These are phyloP conservation scores for Melanchra persicariae DNA, from an alignment of 2,888 invertebrate species.

Conservation along the genomic window DNA sequence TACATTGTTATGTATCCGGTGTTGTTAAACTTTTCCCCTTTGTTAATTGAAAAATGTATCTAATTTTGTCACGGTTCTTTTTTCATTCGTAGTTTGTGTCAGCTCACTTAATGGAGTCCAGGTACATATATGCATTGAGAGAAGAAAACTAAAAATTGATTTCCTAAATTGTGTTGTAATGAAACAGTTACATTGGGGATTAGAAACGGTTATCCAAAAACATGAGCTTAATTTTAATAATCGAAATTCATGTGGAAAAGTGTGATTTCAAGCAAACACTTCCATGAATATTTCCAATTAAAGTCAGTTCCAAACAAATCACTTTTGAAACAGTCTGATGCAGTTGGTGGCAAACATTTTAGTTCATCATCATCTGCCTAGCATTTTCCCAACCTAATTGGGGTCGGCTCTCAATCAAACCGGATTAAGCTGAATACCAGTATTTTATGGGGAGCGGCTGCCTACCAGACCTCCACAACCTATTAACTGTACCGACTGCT, in stretches of 20 bases:
- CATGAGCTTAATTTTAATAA: constrained; percentile 18
- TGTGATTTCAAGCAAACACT: background rate
- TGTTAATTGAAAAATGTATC: constrained; percentile 33
- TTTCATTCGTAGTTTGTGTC: constrained; percentile 32
- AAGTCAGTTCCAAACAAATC: background rate
- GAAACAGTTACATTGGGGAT: constrained; percentile 3
- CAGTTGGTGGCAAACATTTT: too few species aligned
- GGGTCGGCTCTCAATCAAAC: too few species aligned
- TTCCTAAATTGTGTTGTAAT: constrained; percentile 32
- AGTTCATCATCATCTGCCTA: too few species aligned
- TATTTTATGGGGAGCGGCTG: too few species aligned
- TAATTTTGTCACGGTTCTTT: constrained; percentile 42
- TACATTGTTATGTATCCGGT: constrained; percentile 31
- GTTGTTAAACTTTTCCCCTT: constrained; percentile 46
- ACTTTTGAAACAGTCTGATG: too few species aligned
- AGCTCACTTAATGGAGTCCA: constrained; percentile 9
- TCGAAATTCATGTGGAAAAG: constrained; percentile 7
- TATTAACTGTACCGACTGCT: too few species aligned
- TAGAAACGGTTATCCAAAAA: constrained; percentile 35
- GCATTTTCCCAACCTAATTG: too few species aligned
- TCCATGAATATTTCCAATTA: background rate
- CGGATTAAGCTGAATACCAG: too few species aligned
- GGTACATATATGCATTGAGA: background rate
- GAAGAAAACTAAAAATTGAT: constrained; percentile 12
- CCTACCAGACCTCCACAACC: too few species aligned